Evolutionary conservation across 2,797 vertebrate species (phyloP).

Genomic region (Centropyge bicolor): DNA sequence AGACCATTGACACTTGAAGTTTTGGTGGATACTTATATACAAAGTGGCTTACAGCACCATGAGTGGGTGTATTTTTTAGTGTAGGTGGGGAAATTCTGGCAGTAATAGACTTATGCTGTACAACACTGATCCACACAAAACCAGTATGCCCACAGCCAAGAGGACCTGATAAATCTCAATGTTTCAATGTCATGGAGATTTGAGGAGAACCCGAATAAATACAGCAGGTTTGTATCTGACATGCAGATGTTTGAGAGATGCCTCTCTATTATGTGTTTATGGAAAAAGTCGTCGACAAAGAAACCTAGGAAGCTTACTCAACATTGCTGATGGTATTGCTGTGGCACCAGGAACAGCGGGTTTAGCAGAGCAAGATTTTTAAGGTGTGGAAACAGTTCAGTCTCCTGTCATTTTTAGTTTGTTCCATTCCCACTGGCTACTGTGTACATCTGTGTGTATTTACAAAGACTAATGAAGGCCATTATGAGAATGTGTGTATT

Average conservation of each 20-base stretch:
- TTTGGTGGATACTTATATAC: conserved; percentile 18
- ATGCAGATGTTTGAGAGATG: conserved; percentile 58
- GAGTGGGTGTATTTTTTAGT: neutral
- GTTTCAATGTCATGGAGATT: conserved; percentile 51
- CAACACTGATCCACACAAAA: conserved; percentile 6
- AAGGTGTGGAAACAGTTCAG: conserved; percentile 46
- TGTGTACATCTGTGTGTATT: conserved; percentile 30
- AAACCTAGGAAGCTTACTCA: conserved; percentile 26
- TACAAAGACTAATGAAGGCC: conserved; percentile 64
- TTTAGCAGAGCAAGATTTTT: conserved; percentile 48
- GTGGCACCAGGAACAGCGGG: conserved; percentile 49
- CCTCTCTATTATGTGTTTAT: conserved; percentile 41
- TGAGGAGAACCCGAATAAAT: conserved; percentile 49
- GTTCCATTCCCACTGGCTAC: conserved; percentile 58
- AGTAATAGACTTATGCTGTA: neutral
- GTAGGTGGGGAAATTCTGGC: conserved; percentile 28
- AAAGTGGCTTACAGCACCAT: conserved; percentile 18
- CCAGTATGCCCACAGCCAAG: neutral
- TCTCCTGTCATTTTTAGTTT: conserved; percentile 52
- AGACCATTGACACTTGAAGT: neutral
- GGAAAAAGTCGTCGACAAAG: conserved; percentile 39
- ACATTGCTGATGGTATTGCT: conserved; percentile 44
- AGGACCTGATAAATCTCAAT: conserved; percentile 17
- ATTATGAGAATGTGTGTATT: conserved; percentile 54
- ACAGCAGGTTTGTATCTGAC: conserved; percentile 22